phyloP scores from a whole-genome alignment of 1,140 invertebrate genomes.

The Drosophila mayri region DNA sequence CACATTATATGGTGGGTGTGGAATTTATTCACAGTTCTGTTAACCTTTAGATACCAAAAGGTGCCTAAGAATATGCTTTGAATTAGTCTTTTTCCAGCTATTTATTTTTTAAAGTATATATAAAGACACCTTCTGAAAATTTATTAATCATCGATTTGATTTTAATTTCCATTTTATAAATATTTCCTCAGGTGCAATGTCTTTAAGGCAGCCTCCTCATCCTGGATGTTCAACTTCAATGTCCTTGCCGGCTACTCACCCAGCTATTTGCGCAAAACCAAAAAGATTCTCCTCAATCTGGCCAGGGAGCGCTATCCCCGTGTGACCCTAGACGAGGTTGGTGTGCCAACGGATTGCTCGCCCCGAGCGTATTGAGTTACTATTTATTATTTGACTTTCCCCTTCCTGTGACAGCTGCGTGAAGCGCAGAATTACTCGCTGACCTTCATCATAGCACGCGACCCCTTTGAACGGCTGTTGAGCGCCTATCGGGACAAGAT shows the following conservation, averaged over 20 bases:
- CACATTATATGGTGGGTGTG: constrained; percentile 89
- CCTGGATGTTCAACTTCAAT: constrained; percentile 96
- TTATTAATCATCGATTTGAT: background rate
- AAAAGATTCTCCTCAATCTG: constrained; percentile 90
- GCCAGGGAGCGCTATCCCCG: constrained; percentile 92
- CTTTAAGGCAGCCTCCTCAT: constrained; percentile 94
- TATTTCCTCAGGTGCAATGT: constrained; percentile 88
- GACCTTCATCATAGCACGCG: constrained; percentile 94
- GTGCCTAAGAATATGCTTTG: background rate
- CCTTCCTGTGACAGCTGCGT: constrained; percentile 59
- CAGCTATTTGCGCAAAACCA: constrained; percentile 90
- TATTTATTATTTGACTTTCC: constrained; percentile 24
- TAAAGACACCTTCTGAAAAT: background rate
- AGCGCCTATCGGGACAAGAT: constrained; percentile 96
- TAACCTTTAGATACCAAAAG: background rate
- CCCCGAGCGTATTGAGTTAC: constrained; percentile 4
- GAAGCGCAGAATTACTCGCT: constrained; percentile 87
- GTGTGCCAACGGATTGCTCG: background rate
- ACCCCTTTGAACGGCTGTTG: constrained; percentile 95
- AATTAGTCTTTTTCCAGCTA: too few species aligned
- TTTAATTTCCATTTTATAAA: background rate
- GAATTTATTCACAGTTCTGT: constrained; percentile 60
- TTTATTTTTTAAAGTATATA: background rate
- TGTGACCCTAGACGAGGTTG: constrained; percentile 88
- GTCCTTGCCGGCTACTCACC: constrained; percentile 92